Evolutionary conservation across 2,113 vertebrate genomes (phyloP).

Genomic region (Hiodon alosoides): DNA sequence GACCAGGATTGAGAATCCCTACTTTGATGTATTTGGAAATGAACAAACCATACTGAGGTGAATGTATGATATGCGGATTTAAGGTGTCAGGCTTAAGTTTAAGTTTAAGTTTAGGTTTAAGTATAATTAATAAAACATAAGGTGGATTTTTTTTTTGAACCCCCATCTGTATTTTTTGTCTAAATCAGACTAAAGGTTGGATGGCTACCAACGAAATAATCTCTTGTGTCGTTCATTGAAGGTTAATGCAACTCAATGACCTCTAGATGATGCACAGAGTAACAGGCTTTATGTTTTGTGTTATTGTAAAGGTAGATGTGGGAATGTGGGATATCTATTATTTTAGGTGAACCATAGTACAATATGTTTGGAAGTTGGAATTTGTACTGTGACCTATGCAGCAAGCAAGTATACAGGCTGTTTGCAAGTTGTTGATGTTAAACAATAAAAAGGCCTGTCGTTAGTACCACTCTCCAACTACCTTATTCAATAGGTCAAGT

Average conservation of each 20-base stretch:
- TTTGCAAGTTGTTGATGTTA: too few relatives aligned
- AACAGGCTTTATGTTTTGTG: background rate
- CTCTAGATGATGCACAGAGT: background rate
- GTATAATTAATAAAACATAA: constrained; percentile 32
- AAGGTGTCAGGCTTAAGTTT: background rate
- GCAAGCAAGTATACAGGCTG: too few relatives aligned
- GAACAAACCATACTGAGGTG: background rate
- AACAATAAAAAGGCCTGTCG: too few relatives aligned
- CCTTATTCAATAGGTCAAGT: too few relatives aligned
- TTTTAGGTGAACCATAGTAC: background rate
- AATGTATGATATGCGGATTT: background rate
- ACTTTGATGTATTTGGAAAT: too few relatives aligned
- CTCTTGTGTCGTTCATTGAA: background rate
- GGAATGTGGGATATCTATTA: background rate
- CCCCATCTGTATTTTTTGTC: too few relatives aligned
- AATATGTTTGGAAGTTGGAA: too few relatives aligned
- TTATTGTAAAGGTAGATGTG: background rate
- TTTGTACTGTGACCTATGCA: too few relatives aligned
- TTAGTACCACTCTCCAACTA: too few relatives aligned
- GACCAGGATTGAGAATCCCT: too few relatives aligned
- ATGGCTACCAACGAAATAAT: background rate
- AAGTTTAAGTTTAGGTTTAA: background rate
- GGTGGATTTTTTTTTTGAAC: constrained; percentile 22
- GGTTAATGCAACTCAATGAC: background rate
- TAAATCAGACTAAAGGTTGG: background rate